A percentile compares a stretch with the other conserved stretches of the same genome.
Conservation (phyloP, 2,797 vertebrate genomes). For the Mus spretus region DNA sequence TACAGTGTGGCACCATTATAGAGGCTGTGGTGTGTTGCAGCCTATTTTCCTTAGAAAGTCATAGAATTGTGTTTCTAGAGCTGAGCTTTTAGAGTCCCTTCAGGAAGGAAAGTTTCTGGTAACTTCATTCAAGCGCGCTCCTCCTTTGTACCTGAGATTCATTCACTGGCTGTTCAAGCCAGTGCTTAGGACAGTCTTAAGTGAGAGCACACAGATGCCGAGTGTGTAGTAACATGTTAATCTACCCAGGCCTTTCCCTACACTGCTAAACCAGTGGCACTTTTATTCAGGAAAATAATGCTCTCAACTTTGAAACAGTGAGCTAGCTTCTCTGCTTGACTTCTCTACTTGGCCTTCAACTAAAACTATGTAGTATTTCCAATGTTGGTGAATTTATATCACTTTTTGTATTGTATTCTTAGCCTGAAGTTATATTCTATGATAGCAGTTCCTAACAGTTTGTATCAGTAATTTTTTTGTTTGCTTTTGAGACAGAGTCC, state of each 20-base stretch:
- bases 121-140: slow-evolving; percentile 39
- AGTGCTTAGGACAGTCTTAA: background rate
- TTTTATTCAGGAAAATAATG: background rate
- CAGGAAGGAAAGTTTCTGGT: slow-evolving; percentile 31
- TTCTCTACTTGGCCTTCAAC: slow-evolving; percentile 60
- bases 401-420: background rate
- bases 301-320: background rate
- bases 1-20: background rate
- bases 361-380: background rate
- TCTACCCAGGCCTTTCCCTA: background rate
- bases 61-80: background rate
- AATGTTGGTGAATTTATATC: slow-evolving; percentile 14
- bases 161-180: background rate
- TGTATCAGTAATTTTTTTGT: background rate
- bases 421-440: background rate
- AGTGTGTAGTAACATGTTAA: background rate
- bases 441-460: slow-evolving; percentile 26
- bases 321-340: background rate
- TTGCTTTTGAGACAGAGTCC: background rate
- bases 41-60: slow-evolving; percentile 18
- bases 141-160: background rate
- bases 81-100: slow-evolving; percentile 14
- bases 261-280: background rate
- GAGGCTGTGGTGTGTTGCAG: background rate
- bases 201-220: slow-evolving; percentile 2